Evolutionary conservation across 1,140 invertebrate genomes (phyloP).

Genomic region (Penaeus vannamei): DNA sequence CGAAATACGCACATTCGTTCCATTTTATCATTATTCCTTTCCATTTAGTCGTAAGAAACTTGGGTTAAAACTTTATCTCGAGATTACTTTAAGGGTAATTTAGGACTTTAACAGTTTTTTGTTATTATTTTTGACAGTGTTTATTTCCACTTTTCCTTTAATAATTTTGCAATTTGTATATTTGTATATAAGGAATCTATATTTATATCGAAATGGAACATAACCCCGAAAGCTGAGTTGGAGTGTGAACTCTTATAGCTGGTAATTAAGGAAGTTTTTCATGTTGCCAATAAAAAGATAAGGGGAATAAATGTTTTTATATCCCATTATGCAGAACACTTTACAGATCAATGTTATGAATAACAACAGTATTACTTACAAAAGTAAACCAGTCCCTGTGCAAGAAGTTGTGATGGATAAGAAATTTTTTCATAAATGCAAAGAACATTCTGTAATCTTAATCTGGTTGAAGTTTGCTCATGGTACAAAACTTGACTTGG

Average conservation of each 20-base stretch:
- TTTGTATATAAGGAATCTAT: conserved; percentile 66
- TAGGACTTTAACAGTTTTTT: conserved; percentile 42
- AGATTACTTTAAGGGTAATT: conserved; percentile 41
- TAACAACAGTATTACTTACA: no score
- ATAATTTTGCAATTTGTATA: conserved; percentile 57
- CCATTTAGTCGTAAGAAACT: conserved; percentile 57
- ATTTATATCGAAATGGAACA: conserved; percentile 59
- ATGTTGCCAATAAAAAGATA: conserved; percentile 55
- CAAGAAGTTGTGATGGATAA: no score
- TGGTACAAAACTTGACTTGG: no score
- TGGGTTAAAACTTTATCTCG: conserved; percentile 34
- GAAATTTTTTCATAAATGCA: no score
- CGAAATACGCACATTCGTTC: conserved; percentile 33
- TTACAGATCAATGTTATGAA: no score
- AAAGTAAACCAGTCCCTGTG: no score
- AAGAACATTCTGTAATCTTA: no score
- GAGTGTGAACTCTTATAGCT: conserved; percentile 7
- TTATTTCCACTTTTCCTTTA: conserved; percentile 44
- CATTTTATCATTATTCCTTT: conserved; percentile 42
- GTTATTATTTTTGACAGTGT: conserved; percentile 38
- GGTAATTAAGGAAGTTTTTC: conserved; percentile 39
- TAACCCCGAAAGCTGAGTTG: conserved; percentile 45
- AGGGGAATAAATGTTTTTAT: conserved; percentile 25
- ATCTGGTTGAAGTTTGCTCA: no score
- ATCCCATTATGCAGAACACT: neutral